These are phyloP conservation scores for Brachirus orientalis DNA, from an alignment of 2,113 vertebrate species.

Conservation along the genomic window DNA sequence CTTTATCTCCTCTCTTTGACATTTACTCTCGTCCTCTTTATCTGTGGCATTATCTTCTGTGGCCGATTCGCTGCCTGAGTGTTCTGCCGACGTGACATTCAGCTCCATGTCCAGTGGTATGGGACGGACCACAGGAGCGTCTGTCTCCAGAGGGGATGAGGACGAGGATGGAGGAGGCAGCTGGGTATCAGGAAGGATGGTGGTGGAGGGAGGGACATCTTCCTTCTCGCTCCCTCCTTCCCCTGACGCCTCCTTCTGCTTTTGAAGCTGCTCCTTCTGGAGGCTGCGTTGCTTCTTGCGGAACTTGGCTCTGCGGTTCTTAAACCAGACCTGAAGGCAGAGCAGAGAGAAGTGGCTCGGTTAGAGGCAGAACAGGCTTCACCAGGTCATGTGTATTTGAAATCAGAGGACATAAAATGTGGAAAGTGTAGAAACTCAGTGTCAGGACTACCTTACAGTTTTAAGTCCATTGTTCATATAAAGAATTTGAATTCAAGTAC, in stretches of 20 bases:
- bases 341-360: not conserved
- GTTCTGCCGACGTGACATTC: constrained; percentile 92
- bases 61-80: constrained; percentile 93
- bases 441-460: too few species aligned
- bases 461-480: too few species aligned
- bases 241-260: constrained; percentile 91
- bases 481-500: too few species aligned
- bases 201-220: constrained; percentile 50
- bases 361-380: not conserved
- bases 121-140: constrained; percentile 76
- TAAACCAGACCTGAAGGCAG: constrained; percentile 93
- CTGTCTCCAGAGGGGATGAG: constrained; percentile 79
- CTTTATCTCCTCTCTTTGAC: constrained; percentile 86
- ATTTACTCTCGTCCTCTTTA: constrained; percentile 89
- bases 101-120: constrained; percentile 84
- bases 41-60: constrained; percentile 90
- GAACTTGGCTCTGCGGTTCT: constrained; percentile 98
- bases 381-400: not conserved
- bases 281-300: constrained; percentile 98
- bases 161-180: constrained; percentile 77
- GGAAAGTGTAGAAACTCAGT: too few species aligned
- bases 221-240: constrained; percentile 84
- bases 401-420: not conserved
- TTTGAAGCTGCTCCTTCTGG: constrained; percentile 98
- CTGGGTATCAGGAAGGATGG: constrained; percentile 79